These are phyloP conservation scores for Cacoxenus indagator DNA, from an alignment of 2,888 invertebrate species.

Conservation along the genomic window DNA sequence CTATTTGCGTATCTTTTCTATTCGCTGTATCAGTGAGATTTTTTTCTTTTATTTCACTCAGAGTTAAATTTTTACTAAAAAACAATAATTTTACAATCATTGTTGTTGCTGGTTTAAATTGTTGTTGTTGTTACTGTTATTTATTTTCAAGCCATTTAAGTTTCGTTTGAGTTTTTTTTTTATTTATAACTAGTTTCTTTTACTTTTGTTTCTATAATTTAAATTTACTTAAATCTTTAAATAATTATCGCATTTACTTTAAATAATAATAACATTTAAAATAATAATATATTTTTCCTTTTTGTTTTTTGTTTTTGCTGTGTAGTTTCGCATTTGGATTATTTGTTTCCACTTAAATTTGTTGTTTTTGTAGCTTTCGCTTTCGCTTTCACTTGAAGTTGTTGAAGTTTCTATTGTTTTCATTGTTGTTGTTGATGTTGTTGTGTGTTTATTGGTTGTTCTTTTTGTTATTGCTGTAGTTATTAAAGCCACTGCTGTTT, in stretches of 20 bases:
- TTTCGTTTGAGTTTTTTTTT: slow-evolving; percentile 45
- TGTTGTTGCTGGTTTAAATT: slow-evolving; percentile 2
- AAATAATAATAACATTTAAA: slow-evolving; percentile 70
- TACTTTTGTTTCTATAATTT: slow-evolving; percentile 69
- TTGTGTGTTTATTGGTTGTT: slow-evolving; percentile 35
- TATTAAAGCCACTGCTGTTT: slow-evolving; percentile 37
- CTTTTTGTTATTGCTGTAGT: slow-evolving; percentile 37
- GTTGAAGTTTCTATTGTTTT: slow-evolving; percentile 24
- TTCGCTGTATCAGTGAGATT: slow-evolving; percentile 6
- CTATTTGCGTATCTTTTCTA: neutral
- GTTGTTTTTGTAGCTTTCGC: slow-evolving; percentile 42
- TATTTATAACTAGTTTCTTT: slow-evolving; percentile 33
- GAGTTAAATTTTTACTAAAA: slow-evolving; percentile 21
- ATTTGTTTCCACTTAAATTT: slow-evolving; percentile 11
- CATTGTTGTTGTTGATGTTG: slow-evolving; percentile 32
- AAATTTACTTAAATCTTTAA: slow-evolving; percentile 70
- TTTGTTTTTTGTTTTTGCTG: slow-evolving; percentile 23
- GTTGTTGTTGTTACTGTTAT: slow-evolving; percentile 26
- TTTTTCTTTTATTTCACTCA: neutral
- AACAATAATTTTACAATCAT: slow-evolving; percentile 31
- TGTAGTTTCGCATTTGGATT: slow-evolving; percentile 19
- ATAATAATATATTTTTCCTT: slow-evolving; percentile 61
- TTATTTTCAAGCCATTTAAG: slow-evolving; percentile 40
- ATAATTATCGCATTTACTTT: slow-evolving; percentile 69
- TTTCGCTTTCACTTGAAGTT: slow-evolving; percentile 35